phyloP scores from a whole-genome alignment of 2,113 vertebrate species.

The Gadus macrocephalus region DNA sequence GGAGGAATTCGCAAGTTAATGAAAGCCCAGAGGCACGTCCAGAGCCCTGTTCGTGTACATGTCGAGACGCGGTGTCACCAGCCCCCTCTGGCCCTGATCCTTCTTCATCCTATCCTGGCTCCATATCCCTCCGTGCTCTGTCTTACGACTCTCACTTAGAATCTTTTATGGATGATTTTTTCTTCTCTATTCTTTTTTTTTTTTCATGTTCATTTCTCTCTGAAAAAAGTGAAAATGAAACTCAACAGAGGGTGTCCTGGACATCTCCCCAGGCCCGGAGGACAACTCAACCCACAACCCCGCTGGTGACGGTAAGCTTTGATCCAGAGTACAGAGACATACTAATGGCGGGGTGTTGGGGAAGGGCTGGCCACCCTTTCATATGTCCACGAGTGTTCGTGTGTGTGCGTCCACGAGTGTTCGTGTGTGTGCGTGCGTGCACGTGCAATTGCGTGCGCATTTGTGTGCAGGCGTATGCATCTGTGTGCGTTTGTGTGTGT shows the following conservation, averaged over 20 bases:
- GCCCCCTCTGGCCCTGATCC: too few species aligned
- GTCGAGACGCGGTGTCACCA: too few species aligned
- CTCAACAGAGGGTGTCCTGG: too few species aligned
- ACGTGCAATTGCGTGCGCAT: constrained; percentile 24
- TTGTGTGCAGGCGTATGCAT: too few species aligned
- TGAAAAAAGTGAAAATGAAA: too few species aligned
- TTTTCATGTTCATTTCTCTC: too few species aligned
- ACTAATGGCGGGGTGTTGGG: constrained; percentile 40
- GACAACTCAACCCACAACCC: constrained; percentile 32
- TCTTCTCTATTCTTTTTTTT: too few species aligned
- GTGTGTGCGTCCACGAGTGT: constrained; percentile 28
- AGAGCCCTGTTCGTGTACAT: too few species aligned
- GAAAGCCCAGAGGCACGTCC: constrained; percentile 33
- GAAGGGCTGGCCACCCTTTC: constrained; percentile 38
- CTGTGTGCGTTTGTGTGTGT: background rate
- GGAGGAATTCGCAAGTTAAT: constrained; percentile 59
- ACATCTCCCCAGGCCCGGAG: constrained; percentile 4
- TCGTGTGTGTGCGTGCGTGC: constrained; percentile 30
- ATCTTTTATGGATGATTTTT: too few species aligned
- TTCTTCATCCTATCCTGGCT: too few species aligned
- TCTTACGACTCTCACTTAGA: too few species aligned
- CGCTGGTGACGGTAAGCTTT: constrained; percentile 41
- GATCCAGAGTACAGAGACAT: constrained; percentile 50
- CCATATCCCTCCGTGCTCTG: too few species aligned
- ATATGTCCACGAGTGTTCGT: constrained; percentile 18